phyloP scores from a whole-genome alignment of 37 sponge, comb jelly and placozoan genomes.

The Axinella damicornis region DNA sequence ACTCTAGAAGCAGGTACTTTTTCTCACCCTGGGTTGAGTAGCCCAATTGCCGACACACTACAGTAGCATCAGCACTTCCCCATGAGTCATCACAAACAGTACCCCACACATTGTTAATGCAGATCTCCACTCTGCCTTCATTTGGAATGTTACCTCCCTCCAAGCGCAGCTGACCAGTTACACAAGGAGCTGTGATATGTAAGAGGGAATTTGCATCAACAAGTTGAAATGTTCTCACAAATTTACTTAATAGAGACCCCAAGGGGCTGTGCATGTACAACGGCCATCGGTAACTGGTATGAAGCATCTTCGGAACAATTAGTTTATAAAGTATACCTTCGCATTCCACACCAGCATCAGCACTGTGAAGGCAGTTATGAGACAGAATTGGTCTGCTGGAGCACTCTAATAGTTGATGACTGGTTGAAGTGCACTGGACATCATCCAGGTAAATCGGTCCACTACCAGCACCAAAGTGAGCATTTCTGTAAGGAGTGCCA shows the following conservation, averaged over 20 bases:
- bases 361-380: background rate
- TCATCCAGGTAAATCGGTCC: background rate
- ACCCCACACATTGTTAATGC: background rate
- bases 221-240: no score
- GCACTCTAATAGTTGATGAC: background rate
- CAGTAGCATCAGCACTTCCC: background rate
- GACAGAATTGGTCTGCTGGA: background rate
- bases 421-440: background rate
- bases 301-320: background rate
- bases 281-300: no score
- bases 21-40: background rate
- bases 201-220: no score
- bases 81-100: constrained; percentile 12
- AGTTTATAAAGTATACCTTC: no score
- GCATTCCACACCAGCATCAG: no score
- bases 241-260: no score
- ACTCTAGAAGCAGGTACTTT: no score
- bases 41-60: background rate
- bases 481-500: background rate
- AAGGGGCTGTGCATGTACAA: no score
- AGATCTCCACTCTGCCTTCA: no score
- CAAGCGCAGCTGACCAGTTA: no score
- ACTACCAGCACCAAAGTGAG: constrained; percentile 6
- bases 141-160: no score
- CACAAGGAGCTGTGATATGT: no score